A percentile compares a stretch with the other conserved stretches of the same genome.
phyloP scores from a whole-genome alignment of 2,888 invertebrate genomes.

The Platerodrilus igneus region DNA sequence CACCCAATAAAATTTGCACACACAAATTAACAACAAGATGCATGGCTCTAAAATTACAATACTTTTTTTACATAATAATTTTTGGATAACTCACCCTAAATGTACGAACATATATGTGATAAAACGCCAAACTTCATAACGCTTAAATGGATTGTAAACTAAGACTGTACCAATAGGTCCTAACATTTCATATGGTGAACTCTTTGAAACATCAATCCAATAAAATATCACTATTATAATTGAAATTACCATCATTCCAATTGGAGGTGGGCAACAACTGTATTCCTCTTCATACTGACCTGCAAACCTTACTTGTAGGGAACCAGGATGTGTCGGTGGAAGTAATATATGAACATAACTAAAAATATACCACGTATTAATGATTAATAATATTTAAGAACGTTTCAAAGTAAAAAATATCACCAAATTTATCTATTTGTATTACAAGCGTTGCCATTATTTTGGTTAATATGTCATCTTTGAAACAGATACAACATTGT shows the following conservation, averaged over 20 bases:
- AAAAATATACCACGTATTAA: too few species aligned
- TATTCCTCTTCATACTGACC: slow-evolving; percentile 60
- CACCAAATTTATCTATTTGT: too few species aligned
- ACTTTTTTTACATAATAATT: not conserved
- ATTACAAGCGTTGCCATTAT: too few species aligned
- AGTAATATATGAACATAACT: too few species aligned
- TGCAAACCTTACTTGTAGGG: too few species aligned
- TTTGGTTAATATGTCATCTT: too few species aligned
- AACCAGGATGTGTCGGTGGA: too few species aligned
- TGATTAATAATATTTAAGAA: too few species aligned
- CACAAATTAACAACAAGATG: slow-evolving; percentile 87
- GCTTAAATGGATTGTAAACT: slow-evolving; percentile 81
- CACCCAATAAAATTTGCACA: slow-evolving; percentile 87
- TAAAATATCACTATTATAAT: slow-evolving; percentile 78
- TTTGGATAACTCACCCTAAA: slow-evolving; percentile 70
- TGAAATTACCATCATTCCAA: slow-evolving; percentile 89
- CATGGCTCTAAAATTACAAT: slow-evolving; percentile 55
- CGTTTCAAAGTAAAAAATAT: too few species aligned
- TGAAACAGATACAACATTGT: too few species aligned
- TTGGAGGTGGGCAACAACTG: slow-evolving; percentile 84
- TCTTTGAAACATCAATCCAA: slow-evolving; percentile 41
- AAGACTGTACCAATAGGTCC: slow-evolving; percentile 78
- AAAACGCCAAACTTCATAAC: slow-evolving; percentile 88
- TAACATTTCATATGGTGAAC: slow-evolving; percentile 40
- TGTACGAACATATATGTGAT: slow-evolving; percentile 95